Evolutionary conservation across 2,113 vertebrate species (phyloP).

Genomic region (Festucalex cinctus): DNA sequence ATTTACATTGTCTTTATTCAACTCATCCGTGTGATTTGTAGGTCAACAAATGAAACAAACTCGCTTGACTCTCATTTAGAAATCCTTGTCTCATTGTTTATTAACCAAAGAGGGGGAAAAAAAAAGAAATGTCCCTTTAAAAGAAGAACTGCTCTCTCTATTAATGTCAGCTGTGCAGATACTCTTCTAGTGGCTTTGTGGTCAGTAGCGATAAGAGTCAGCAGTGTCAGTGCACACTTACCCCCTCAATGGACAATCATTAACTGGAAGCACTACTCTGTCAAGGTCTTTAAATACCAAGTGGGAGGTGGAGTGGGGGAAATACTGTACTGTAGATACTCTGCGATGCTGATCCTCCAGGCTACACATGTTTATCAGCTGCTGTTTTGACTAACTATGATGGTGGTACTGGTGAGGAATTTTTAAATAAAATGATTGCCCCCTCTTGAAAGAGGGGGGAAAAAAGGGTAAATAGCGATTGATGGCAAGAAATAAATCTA

Average conservation of each 20-base stretch:
- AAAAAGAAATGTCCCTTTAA: conserved; percentile 62
- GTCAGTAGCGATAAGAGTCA: conserved; percentile 71
- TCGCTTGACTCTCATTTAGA: conserved; percentile 48
- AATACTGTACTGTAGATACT: conserved; percentile 4
- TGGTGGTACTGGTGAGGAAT: background rate
- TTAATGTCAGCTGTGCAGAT: conserved; percentile 66
- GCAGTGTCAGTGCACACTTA: conserved; percentile 66
- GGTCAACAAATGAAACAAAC: conserved; percentile 17
- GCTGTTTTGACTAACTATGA: background rate
- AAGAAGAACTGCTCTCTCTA: conserved; percentile 47
- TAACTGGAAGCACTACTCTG: conserved; percentile 63
- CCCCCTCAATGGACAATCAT: conserved; percentile 69
- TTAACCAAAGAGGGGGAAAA: conserved; percentile 15
- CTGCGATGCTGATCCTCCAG: conserved; percentile 26
- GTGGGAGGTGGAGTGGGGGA: conserved; percentile 14
- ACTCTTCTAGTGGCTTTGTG: conserved; percentile 61
- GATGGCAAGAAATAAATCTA: background rate
- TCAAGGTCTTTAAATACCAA: conserved; percentile 66
- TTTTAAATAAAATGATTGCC: background rate
- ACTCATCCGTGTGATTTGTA: background rate
- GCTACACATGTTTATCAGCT: conserved; percentile 11
- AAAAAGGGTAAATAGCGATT: conserved; percentile 10
- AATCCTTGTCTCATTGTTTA: conserved; percentile 1
- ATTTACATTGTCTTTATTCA: conserved; percentile 2
- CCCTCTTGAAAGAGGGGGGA: background rate